phyloP scores from a whole-genome alignment of 2,888 invertebrate genomes.

The Plebejus argus region DNA sequence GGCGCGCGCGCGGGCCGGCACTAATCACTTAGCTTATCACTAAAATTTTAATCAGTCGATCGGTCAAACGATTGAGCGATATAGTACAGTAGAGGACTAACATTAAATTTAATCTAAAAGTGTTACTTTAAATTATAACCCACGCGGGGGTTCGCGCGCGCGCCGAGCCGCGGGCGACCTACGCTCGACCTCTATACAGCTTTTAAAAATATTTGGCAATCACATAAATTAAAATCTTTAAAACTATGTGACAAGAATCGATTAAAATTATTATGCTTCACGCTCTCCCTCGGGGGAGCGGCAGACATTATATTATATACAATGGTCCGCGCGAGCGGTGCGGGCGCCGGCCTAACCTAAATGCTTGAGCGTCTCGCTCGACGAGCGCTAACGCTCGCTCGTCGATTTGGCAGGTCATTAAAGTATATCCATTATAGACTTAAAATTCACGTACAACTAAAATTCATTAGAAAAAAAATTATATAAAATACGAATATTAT shows the following conservation, averaged over 20 bases:
- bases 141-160: slow-evolving; percentile 65
- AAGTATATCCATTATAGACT: slow-evolving; percentile 71
- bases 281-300: slow-evolving; percentile 61
- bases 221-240: slow-evolving; percentile 79
- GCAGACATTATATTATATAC: slow-evolving; percentile 66
- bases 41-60: slow-evolving; percentile 82
- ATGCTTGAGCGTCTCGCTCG: slow-evolving; percentile 56
- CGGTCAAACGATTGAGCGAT: slow-evolving; percentile 81
- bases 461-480: slow-evolving; percentile 74
- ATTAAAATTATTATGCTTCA: slow-evolving; percentile 81
- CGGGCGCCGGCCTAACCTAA: slow-evolving; percentile 65
- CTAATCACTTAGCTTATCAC: slow-evolving; percentile 78
- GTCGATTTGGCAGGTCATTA: slow-evolving; percentile 77
- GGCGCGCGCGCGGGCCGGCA: slow-evolving; percentile 48
- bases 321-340: slow-evolving; percentile 66
- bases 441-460: slow-evolving; percentile 77
- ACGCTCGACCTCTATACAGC: slow-evolving; percentile 68
- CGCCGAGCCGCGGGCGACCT: slow-evolving; percentile 52
- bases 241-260: slow-evolving; percentile 79
- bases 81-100: slow-evolving; percentile 81
- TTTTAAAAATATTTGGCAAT: slow-evolving; percentile 79
- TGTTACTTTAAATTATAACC: slow-evolving; percentile 80
- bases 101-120: slow-evolving; percentile 81
- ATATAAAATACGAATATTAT: slow-evolving; percentile 78
- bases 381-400: slow-evolving; percentile 72